phyloP scores from a whole-genome alignment of 2,113 vertebrate species.

The Aptenodytes patagonicus region DNA sequence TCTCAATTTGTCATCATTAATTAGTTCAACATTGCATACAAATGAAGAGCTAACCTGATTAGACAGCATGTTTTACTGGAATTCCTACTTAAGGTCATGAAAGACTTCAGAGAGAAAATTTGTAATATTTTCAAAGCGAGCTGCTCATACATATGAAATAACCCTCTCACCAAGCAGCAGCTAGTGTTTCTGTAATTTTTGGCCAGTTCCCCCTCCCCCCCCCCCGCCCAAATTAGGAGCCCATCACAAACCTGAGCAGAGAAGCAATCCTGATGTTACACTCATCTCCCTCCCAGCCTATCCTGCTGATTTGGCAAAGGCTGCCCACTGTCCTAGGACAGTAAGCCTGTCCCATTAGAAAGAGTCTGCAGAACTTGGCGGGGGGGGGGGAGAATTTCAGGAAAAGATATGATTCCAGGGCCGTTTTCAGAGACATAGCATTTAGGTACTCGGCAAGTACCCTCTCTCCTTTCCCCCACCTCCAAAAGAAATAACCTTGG shows the following conservation, averaged over 20 bases:
- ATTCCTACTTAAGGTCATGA: constrained; percentile 39
- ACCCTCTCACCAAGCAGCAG: neutral
- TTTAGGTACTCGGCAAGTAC: neutral
- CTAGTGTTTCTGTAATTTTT: neutral
- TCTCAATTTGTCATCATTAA: constrained; percentile 68
- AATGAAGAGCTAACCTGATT: constrained; percentile 49
- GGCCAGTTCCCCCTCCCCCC: neutral
- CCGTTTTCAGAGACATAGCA: neutral
- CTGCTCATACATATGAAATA: neutral
- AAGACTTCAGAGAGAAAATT: constrained; percentile 39
- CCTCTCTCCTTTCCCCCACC: neutral
- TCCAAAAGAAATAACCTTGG: neutral
- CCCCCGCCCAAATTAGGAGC: neutral
- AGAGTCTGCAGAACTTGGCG: neutral
- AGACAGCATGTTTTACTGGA: constrained; percentile 61
- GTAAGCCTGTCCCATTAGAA: neutral
- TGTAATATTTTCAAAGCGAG: constrained; percentile 27
- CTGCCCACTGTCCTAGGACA: neutral
- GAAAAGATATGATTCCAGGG: neutral
- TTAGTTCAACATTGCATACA: constrained; percentile 53
- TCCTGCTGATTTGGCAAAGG: neutral
- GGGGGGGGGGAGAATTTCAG: neutral
- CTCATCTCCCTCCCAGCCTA: neutral
- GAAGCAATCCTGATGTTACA: neutral
- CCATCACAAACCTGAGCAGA: neutral